Conservation (phyloP, 2,797 vertebrate genomes). For the Phoeniculus purpureus region DNA sequence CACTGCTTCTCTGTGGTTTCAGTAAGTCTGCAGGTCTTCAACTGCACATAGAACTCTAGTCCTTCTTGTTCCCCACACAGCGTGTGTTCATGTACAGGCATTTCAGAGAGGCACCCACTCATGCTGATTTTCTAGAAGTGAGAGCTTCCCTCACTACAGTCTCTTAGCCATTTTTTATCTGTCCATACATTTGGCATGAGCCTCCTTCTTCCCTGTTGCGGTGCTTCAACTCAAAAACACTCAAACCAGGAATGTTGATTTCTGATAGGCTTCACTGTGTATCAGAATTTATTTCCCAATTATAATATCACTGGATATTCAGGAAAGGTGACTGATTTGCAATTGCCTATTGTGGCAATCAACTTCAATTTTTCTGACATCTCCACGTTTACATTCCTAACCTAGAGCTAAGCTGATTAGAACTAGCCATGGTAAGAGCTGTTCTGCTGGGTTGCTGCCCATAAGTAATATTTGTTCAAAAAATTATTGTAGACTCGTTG, state of each 20-base stretch:
- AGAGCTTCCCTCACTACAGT: neutral
- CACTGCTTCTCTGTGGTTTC: neutral
- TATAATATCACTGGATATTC: neutral
- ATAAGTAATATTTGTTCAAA: constrained; percentile 19
- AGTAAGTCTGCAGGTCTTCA: neutral
- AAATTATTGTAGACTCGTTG: constrained; percentile 4
- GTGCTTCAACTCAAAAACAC: neutral
- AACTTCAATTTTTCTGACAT: neutral
- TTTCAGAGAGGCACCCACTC: neutral
- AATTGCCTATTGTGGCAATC: neutral
- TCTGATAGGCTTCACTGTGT: neutral
- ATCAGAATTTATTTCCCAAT: neutral
- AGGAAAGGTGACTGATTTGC: neutral
- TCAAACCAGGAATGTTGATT: neutral
- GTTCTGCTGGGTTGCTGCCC: neutral
- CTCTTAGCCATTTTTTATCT: neutral
- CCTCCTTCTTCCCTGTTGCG: neutral
- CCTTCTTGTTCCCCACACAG: neutral
- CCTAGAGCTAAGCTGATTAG: neutral
- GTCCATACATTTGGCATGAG: neutral
- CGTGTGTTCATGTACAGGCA: accelerated
- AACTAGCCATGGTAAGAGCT: neutral
- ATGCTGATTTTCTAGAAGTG: neutral
- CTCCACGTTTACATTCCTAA: neutral
- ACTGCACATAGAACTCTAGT: neutral